Base-by-base conservation (phyloP, 2,113 vertebrate genomes). In the Anser brachyrhynchus region DNA sequence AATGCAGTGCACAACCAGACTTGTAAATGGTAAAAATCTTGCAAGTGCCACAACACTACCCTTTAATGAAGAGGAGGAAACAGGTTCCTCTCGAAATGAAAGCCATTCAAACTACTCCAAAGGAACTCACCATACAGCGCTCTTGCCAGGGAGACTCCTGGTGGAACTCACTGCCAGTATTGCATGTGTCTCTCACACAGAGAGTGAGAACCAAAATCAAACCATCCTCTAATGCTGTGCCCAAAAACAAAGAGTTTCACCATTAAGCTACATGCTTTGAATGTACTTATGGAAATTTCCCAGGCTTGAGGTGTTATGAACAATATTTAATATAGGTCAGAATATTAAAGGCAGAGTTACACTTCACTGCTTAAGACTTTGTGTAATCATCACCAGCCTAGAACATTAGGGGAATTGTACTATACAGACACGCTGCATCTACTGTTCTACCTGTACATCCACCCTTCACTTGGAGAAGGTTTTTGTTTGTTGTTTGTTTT, bases 111-210 rank as follows among this genome's bases (percentile, higher is more conserved):
- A 19, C 15, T 78, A 39, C 23, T 2, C 14, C 31, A 28, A 5
- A 41, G 9, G 5, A 39, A 37, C 6, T 37, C 15, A 66, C 11
- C 28, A 51, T 0, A 0, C n/a, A 85, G n/a, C 0, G 0, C 46
- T 43, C 13, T 43, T 1, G 0, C 29, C 9, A 49, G 20, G 7
- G 10, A 85, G 7, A 33, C 5, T 1, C 18, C 6, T 26, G 21
- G 16, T 49, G 16, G 28, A 79, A 73, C n/a, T 13, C 2, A 6
- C 21, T 66, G 37, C 5, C 54, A 58, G 13, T 37, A 67, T 28
- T 59, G 17, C 25, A 20, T 19, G 11, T 6, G 44, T 6, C 4
- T 9, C 29, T 73, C 49, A 54, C 13, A 69, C 33, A 79, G 25
- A 25, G 18, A 59, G 3, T 25, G n/a, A 59, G 74, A 64, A 28